phyloP scores from a whole-genome alignment of 2,888 invertebrate genomes.

The Colostygia pectinataria region DNA sequence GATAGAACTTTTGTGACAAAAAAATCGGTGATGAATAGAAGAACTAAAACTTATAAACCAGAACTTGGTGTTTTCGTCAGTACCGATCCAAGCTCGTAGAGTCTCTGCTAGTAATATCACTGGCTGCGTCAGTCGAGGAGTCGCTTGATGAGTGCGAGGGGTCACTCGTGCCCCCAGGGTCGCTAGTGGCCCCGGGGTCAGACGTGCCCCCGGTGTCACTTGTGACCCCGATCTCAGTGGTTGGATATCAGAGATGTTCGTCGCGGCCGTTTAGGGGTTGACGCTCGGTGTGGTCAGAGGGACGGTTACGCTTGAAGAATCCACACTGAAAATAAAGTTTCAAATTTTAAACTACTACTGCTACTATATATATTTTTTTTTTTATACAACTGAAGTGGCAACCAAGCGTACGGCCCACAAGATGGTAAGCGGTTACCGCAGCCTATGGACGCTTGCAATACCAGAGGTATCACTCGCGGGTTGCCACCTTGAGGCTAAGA shows the following conservation, averaged over 20 bases:
- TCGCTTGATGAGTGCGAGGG: constrained; percentile 42
- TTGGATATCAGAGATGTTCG: constrained; percentile 87
- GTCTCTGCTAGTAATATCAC: constrained; percentile 75
- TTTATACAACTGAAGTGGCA: too few relatives aligned
- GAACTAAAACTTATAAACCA: constrained; percentile 46
- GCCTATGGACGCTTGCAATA: too few relatives aligned
- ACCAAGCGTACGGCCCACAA: too few relatives aligned
- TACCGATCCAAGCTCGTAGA: constrained; percentile 72
- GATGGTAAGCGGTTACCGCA: too few relatives aligned
- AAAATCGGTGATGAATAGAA: neutral
- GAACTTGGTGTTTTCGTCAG: constrained; percentile 46
- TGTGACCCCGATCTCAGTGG: constrained; percentile 42
- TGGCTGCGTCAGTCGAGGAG: constrained; percentile 70
- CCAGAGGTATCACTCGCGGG: too few relatives aligned
- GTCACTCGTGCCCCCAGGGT: constrained; percentile 45
- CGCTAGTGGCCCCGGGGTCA: constrained; percentile 50
- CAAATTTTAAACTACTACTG: too few relatives aligned
- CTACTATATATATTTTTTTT: too few relatives aligned
- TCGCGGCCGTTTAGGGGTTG: constrained; percentile 93
- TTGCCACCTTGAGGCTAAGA: too few relatives aligned
- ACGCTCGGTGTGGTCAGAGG: constrained; percentile 90
- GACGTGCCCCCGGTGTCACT: constrained; percentile 34
- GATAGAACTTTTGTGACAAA: neutral
- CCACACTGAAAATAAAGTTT: constrained; percentile 86
- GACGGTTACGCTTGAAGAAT: constrained; percentile 96